Percentiles rank a stretch among this genome's conserved stretches.
Evolutionary conservation across 2,888 invertebrate genomes (phyloP).

Genomic region (Netelia melanura): DNA sequence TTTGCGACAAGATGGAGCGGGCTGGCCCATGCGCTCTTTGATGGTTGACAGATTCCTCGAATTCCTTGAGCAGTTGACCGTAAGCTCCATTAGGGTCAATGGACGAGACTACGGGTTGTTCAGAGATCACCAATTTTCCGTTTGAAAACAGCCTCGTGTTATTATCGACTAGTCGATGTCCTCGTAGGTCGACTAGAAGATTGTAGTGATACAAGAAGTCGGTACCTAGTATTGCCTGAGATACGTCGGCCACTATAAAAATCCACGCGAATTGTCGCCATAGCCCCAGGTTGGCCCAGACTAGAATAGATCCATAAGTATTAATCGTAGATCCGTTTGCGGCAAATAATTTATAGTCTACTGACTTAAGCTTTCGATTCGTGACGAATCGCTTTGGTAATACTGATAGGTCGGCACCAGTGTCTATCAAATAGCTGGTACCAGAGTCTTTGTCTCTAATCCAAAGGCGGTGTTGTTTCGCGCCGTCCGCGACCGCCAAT

Average conservation of each 20-base stretch:
- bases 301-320: conserved; percentile 11
- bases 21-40: too few relatives aligned
- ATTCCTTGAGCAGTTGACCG: background rate
- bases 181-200: conserved; percentile 28
- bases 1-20: conserved; percentile 39
- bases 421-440: conserved; percentile 22
- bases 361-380: background rate
- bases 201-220: conserved; percentile 35
- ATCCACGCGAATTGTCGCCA: conserved; percentile 30
- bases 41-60: too few relatives aligned
- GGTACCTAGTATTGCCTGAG: conserved; percentile 39
- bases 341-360: conserved; percentile 43
- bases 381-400: background rate
- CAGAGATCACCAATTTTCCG: too few relatives aligned
- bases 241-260: conserved; percentile 27
- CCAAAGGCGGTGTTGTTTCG: conserved; percentile 42
- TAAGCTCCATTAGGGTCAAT: too few relatives aligned
- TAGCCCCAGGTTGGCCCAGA: conserved; percentile 40
- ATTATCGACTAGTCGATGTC: too few relatives aligned
- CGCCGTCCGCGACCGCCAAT: conserved; percentile 36
- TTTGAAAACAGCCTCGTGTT: too few relatives aligned
- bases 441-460: conserved; percentile 23
- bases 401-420: conserved; percentile 49
- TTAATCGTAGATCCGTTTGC: conserved; percentile 39
- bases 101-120: too few relatives aligned